Evolutionary conservation across 2,113 vertebrate genomes (phyloP), one percentile per base, ranked within the genome.

Genomic region (Oncorhynchus nerka): DNA sequence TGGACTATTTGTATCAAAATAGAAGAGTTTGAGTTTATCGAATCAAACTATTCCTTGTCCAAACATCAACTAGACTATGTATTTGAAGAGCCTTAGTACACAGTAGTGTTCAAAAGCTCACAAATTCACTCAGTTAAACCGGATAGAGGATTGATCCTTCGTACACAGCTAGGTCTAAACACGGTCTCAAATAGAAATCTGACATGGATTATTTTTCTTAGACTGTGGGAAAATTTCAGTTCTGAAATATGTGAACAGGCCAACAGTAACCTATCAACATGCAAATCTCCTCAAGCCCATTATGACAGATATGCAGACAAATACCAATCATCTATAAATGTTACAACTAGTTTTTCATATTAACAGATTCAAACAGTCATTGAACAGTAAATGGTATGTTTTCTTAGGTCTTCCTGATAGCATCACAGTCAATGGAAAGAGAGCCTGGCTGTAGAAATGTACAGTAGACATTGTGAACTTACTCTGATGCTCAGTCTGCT

Each of bases 1-100:
- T 85, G 4, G 88, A 84, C 80, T 81, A 90, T 91, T 86, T 87
- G 71, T 89, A 62, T 76, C 51, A 3, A 55, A 55, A 55, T 55
- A 19, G 4, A 19, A 19, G 15, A 55, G 19, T 55, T 55, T 55
- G 51, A 55, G 51, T 19, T 55, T 55, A 87, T 86, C 82, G 83
- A 77, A 77, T 78, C 77, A 68, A 83, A 79, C 81, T 13, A 28
- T 66, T 89, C 67, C 69, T 82, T 88, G 73, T 84, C 65, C 74
- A 89, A 85, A 84, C 78, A 85, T 64, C 19, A 7, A 55, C 51
- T 8, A 62, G 59, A 7, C 59, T 24, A 22, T 22, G n/a, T 62
- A 62, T 57, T 20, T 24, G 2, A 3, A 62, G 20, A 22, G 20
- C 2, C 59, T 24, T n/a, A 22, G 19, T 22, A 62, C n/a, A 22